phyloP scores from a whole-genome alignment of 2,888 invertebrate species.

The Cistogaster globosa region DNA sequence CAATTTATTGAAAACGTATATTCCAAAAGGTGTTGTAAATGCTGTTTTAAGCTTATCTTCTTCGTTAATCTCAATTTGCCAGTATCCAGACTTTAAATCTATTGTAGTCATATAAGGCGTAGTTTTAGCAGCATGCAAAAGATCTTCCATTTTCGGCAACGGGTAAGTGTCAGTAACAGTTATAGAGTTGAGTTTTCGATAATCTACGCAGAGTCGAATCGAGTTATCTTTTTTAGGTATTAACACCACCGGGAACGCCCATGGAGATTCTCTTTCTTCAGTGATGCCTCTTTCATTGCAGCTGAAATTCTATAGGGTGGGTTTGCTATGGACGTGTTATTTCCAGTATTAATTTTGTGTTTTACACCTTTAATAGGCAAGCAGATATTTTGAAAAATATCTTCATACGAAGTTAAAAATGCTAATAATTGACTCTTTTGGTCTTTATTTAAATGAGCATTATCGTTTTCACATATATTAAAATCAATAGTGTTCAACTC shows the following conservation, averaged over 20 bases:
- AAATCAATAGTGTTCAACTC: not conserved
- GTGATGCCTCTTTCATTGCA: conserved; percentile 65
- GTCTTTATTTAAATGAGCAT: not conserved
- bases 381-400: not conserved
- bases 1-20: conserved; percentile 77
- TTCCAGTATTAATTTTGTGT: conserved; percentile 14
- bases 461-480: not conserved
- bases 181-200: conserved; percentile 75
- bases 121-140: conserved; percentile 73
- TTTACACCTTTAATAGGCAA: conserved; percentile 23
- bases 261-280: conserved; percentile 67
- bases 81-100: conserved; percentile 79
- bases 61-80: conserved; percentile 76
- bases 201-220: conserved; percentile 77
- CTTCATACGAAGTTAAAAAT: not conserved
- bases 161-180: conserved; percentile 77
- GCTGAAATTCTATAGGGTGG: conserved; percentile 78
- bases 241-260: conserved; percentile 68
- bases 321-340: conserved; percentile 74
- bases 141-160: conserved; percentile 80
- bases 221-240: conserved; percentile 77
- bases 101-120: conserved; percentile 76
- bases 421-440: not conserved
- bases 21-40: conserved; percentile 78
- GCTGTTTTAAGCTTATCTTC: conserved; percentile 76